Conservation (phyloP, 2,113 vertebrate species). For the Butorides virescens region DNA sequence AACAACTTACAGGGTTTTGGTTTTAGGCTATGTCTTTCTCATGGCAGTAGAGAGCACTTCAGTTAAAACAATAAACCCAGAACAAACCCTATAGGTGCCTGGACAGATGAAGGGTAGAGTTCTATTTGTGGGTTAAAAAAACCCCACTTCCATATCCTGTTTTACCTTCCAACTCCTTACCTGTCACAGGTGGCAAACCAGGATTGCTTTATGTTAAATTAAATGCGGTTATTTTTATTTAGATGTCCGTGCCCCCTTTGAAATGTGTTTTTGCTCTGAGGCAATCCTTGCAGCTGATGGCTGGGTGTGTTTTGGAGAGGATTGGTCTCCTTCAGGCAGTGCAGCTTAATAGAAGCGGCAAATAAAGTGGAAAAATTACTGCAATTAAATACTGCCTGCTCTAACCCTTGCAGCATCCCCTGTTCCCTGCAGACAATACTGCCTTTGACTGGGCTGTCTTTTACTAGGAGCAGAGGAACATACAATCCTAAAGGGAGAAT, state of each 20-base stretch:
- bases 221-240: neutral
- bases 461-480: neutral
- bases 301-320: neutral
- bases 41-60: neutral
- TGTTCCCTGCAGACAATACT: neutral
- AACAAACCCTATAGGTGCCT: neutral
- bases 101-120: neutral
- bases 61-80: neutral
- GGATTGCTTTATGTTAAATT: neutral
- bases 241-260: neutral
- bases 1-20: neutral
- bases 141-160: neutral
- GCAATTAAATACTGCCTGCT: neutral
- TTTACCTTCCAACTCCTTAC: neutral
- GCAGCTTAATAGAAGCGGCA: neutral
- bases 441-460: neutral
- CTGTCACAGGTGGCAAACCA: neutral
- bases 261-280: neutral
- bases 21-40: neutral
- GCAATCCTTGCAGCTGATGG: neutral
- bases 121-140: neutral
- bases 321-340: neutral
- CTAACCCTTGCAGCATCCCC: neutral
- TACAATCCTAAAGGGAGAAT: neutral
- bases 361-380: slow-evolving; percentile 27